Base-by-base conservation (phyloP, 2,888 invertebrate genomes). In the Epinotia brunnichana region DNA sequence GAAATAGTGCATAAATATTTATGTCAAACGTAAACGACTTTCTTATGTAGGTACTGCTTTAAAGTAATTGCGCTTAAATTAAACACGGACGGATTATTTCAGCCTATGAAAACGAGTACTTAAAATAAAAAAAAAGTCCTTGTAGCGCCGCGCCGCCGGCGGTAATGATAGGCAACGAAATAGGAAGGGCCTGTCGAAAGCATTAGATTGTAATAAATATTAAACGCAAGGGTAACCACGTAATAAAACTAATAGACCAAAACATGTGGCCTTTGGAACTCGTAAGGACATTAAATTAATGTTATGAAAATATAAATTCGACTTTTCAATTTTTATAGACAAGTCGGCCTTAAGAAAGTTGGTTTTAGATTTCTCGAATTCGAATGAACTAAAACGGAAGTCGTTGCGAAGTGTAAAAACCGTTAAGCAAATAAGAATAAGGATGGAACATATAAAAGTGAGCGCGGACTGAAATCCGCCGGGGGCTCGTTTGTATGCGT, bases 191-290 rank as follows among this genome's bases (percentile, higher is more conserved):
- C 84, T 83, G 80, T 83, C 82, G 84, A 87, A 87, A 86, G 85
- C 82, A 79, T 80, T 80, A 81, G 79, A 80, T 78, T 79, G 81
- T 83, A 82, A 83, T 81, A 82, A 84, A 85, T 81, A 82, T 82
- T 83, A 76, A 77, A 83, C 76, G 85, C 91, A 91, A 92, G 92
- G 92, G 89, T 88, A 91, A 91, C 90, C 80, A 81, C 89, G 83
- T 88, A 85, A 92, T 92, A 89, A 90, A 92, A 88, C 84, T 86
- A 87, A 89, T 89, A 88, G 84, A 83, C 85, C 83, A 87, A 89
- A 87, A 86, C 83, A 82, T 84, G 76, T 87, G 90, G 87, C 90
- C 90, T 92, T 85, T 85, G 83, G 82, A 77, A 81, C 78, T 82
- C 80, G 80, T 87, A 86, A 87, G 86, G 84, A 89, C 84, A 83